Evolutionary conservation across 2,113 vertebrate species (phyloP), one percentile per base, ranked within the genome.

Genomic region (Grallaria varia): DNA sequence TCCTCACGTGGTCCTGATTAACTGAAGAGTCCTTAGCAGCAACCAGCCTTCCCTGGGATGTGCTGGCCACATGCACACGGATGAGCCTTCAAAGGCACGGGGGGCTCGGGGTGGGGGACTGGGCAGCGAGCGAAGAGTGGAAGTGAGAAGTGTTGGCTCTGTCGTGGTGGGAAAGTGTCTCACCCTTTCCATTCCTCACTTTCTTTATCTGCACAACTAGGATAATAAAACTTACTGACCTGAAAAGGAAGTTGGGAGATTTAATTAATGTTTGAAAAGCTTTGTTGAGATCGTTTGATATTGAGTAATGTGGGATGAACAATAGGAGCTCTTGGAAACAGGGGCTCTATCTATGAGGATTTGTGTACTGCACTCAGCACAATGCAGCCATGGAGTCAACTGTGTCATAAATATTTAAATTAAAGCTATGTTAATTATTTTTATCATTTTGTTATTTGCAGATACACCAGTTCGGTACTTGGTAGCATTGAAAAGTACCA

Each of bases 401-500:
- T 33, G 17, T 94, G 93, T 93, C 88, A 96, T 94, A 93, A 94
- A 97, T 96, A 97, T 97, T 97, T 97, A 96, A 96, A 96, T 96
- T 92, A 95, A 93, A 93, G 53, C 90, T 91, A 72, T 84, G 86
- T 74, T 96, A 94, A 97, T 95, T 95, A 94, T 95, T 96, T 95
- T 96, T 94, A 94, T 97, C 88, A 14, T 95, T 89, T 83, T 78
- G 85, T 89, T 96, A 95, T 90, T 92, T 95, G 86, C 90, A 96
- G 93, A 84, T 96, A 92, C 83, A 96, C 90, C 68, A 90, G 64
- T 74, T 85, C 85, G 35, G 47, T 68, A 84, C 85, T 89, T 53
- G 35, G 88, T 93, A 71, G 44, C 52, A 86, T 27, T 90, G 93
- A 92, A 86, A 71, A 79, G 23, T 47, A 83, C 74, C 4, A 28